A percentile compares a stretch with the other conserved stretches of the same genome.
phyloP scores from a whole-genome alignment of 1,140 invertebrate genomes.

The Trichonephila clavipes region DNA sequence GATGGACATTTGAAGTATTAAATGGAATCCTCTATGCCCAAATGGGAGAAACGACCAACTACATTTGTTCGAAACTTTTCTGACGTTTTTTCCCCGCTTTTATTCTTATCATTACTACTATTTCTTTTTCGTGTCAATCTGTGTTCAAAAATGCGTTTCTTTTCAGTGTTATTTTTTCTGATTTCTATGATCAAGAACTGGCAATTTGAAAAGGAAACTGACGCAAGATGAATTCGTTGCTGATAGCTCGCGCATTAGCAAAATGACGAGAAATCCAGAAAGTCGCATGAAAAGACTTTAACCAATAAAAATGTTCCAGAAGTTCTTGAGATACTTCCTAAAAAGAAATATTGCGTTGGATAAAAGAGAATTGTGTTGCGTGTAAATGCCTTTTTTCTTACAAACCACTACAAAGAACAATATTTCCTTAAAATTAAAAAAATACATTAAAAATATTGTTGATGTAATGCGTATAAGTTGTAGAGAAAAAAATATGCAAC shows the following conservation, averaged over 20 bases:
- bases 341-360: too few relatives aligned
- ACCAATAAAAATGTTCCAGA: too few relatives aligned
- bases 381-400: too few relatives aligned
- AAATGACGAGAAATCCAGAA: neutral
- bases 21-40: conserved; percentile 43
- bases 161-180: neutral
- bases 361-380: too few relatives aligned
- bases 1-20: conserved; percentile 40
- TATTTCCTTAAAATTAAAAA: too few relatives aligned
- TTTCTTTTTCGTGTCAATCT: conserved; percentile 12
- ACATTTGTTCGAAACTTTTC: conserved; percentile 5
- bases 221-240: neutral
- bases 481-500: too few relatives aligned
- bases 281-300: too few relatives aligned
- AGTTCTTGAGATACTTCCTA: too few relatives aligned
- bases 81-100: neutral
- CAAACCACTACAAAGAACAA: too few relatives aligned
- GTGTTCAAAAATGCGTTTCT: neutral
- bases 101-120: neutral
- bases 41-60: conserved; percentile 27
- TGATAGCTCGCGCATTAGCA: neutral
- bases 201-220: neutral
- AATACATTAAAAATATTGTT: too few relatives aligned
- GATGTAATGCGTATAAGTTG: too few relatives aligned
- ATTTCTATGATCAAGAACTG: neutral